Evolutionary conservation across 2,888 invertebrate species (phyloP).

Genomic region (Acleris literana): DNA sequence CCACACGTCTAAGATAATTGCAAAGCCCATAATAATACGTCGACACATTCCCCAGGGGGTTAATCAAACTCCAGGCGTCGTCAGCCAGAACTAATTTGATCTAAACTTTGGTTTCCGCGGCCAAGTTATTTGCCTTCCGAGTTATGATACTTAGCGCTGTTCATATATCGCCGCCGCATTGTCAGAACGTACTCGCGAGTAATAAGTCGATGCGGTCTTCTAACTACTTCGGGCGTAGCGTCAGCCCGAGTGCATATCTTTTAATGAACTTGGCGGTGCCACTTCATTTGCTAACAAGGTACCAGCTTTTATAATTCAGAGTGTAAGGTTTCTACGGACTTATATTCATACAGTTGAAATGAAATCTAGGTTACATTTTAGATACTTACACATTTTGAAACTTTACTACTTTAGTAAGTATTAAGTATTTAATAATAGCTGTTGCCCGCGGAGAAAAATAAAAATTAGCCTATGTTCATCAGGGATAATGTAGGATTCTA

Average conservation of each 20-base stretch:
- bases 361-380: too few species aligned
- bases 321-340: too few species aligned
- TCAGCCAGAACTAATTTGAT: conserved; percentile 75
- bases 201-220: conserved; percentile 48
- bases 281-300: conserved; percentile 27
- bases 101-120: conserved; percentile 65
- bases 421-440: too few species aligned
- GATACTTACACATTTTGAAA: background rate
- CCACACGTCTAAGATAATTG: conserved; percentile 27
- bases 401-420: too few species aligned
- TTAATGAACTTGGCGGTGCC: conserved; percentile 29
- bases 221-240: conserved; percentile 41
- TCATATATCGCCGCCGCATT: conserved; percentile 53
- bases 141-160: conserved; percentile 64
- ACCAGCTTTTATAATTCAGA: too few species aligned
- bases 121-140: conserved; percentile 68
- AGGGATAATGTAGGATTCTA: too few species aligned
- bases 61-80: conserved; percentile 71
- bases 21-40: conserved; percentile 33
- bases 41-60: conserved; percentile 50
- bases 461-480: too few species aligned
- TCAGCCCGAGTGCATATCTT: conserved; percentile 26
- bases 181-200: conserved; percentile 43
- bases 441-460: too few species aligned
- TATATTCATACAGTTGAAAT: too few species aligned